Percentiles rank a stretch among this genome's conserved stretches.
Evolutionary conservation across 2,113 vertebrate genomes (phyloP).

Genomic region (Callionymus lyra): DNA sequence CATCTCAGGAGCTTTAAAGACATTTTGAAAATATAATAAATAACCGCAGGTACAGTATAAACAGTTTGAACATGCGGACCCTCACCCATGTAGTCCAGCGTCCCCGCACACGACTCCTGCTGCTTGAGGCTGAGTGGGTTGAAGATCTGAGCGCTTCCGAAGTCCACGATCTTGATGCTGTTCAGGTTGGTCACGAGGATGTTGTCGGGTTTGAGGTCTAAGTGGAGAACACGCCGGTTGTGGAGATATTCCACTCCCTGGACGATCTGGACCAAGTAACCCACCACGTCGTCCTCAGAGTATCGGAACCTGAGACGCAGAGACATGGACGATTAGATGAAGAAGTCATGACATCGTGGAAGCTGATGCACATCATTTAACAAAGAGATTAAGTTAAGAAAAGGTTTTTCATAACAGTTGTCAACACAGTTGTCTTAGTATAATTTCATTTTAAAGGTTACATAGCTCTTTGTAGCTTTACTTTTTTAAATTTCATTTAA

Average conservation of each 20-base stretch:
- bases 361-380: too few relatives aligned
- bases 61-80: not conserved
- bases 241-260: constrained; percentile 91
- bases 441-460: too few relatives aligned
- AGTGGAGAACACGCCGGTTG: constrained; percentile 73
- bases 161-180: constrained; percentile 84
- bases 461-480: too few relatives aligned
- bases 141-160: constrained; percentile 87
- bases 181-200: constrained; percentile 80
- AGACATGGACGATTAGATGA: too few relatives aligned
- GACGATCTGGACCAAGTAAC: constrained; percentile 82
- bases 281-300: constrained; percentile 87
- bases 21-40: not conserved
- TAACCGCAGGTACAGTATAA: not conserved
- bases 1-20: constrained; percentile 83
- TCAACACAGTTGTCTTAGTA: too few relatives aligned
- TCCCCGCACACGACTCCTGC: constrained; percentile 70
- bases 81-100: constrained; percentile 87
- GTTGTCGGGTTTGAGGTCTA: constrained; percentile 93
- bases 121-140: constrained; percentile 77
- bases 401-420: too few relatives aligned
- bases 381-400: too few relatives aligned
- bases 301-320: constrained; percentile 77
- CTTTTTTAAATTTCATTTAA: too few relatives aligned
- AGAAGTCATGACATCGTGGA: too few relatives aligned